These are phyloP conservation scores for Callyntrura sp. DNA, from an alignment of 2,888 invertebrate species.

Conservation along the genomic window DNA sequence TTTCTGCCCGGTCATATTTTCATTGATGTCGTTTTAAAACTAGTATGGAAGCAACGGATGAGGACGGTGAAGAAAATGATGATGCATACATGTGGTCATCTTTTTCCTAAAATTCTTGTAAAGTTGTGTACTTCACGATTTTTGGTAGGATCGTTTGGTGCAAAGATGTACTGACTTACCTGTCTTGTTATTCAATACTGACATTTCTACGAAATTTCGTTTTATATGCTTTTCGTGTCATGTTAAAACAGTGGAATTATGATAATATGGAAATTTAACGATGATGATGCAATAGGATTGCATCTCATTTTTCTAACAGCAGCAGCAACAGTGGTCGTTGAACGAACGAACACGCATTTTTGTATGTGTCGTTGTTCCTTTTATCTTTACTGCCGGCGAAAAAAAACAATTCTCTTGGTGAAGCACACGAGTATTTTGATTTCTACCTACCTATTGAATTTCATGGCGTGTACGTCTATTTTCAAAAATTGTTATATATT, in stretches of 20 bases:
- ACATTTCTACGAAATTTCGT: background rate
- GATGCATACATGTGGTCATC: background rate
- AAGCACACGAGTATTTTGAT: too few species aligned
- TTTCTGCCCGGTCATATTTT: conserved; percentile 35
- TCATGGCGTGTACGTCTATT: conserved; percentile 14
- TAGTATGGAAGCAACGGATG: background rate
- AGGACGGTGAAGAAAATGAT: background rate
- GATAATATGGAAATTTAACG: conserved; percentile 31
- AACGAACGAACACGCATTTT: too few species aligned
- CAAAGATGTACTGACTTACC: background rate
- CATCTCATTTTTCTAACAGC: conserved; percentile 23
- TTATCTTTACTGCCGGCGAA: conserved; percentile 6
- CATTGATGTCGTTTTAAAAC: background rate
- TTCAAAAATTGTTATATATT: too few species aligned
- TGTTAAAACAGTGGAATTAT: background rate
- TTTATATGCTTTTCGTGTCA: conserved; percentile 40
- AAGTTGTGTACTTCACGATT: background rate
- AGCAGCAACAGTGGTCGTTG: background rate
- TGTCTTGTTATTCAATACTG: background rate
- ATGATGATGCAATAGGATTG: conserved; percentile 5
- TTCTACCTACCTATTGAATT: background rate
- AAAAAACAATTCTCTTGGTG: background rate
- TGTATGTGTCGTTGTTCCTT: background rate
- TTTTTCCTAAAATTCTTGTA: conserved; percentile 18
- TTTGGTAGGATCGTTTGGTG: background rate